These are phyloP conservation scores for Scyliorhinus canicula DNA, from an alignment of 2,797 vertebrate species.

Conservation along the genomic window DNA sequence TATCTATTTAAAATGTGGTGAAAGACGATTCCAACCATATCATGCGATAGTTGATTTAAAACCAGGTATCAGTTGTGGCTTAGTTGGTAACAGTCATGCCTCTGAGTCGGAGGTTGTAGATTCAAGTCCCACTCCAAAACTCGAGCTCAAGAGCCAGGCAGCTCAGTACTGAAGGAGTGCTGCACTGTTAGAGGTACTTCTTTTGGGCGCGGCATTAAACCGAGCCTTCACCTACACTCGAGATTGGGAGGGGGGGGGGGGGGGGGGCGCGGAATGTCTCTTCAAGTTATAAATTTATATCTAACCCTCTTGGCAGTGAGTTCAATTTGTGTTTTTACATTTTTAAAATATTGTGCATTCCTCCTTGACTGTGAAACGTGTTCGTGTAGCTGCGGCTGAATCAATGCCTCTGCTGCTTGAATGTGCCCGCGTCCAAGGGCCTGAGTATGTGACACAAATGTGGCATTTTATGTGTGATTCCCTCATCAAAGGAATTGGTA, in stretches of 20 bases:
- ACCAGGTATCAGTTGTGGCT: background rate
- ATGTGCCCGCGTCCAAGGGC: constrained; percentile 85
- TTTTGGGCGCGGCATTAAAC: background rate
- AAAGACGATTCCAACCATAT: background rate
- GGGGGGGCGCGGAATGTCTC: too few species aligned
- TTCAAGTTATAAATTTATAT: background rate
- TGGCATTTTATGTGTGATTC: constrained; percentile 99
- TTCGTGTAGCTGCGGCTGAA: constrained; percentile 89
- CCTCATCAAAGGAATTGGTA: constrained; percentile 94
- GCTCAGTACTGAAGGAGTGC: background rate
- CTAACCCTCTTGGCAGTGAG: background rate
- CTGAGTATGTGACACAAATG: constrained; percentile 95
- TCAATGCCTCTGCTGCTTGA: constrained; percentile 95
- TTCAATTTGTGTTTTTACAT: background rate
- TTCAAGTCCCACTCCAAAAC: background rate
- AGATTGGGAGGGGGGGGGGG: too few species aligned
- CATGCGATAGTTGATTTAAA: background rate
- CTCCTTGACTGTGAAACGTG: constrained; percentile 72
- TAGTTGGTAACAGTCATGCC: background rate
- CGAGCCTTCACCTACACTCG: too few species aligned
- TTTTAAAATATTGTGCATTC: background rate
- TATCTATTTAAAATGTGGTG: background rate
- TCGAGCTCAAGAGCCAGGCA: background rate
- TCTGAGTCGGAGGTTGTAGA: background rate
- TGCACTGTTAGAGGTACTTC: background rate